Evolutionary conservation across 1,140 invertebrate genomes (phyloP).

Genomic region (Diabrotica virgifera): DNA sequence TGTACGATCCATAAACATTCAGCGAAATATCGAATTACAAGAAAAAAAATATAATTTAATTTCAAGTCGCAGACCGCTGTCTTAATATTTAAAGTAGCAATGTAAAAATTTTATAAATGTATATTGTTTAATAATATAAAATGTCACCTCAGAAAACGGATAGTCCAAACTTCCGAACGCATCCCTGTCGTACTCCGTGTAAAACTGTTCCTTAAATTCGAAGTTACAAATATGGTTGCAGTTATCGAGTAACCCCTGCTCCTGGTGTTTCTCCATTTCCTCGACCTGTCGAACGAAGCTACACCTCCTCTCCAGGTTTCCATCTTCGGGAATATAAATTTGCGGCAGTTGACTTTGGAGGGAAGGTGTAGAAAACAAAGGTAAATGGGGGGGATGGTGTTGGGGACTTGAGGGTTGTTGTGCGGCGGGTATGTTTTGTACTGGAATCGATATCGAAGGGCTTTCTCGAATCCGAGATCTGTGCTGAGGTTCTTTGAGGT

Average conservation of each 20-base stretch:
- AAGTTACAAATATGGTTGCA: conserved; percentile 48
- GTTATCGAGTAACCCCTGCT: conserved; percentile 40
- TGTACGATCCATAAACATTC: too few relatives aligned
- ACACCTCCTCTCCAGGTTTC: conserved; percentile 43
- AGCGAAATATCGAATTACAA: too few relatives aligned
- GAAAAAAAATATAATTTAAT: too few relatives aligned
- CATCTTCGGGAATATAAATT: conserved; percentile 41
- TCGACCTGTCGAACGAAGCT: conserved; percentile 47
- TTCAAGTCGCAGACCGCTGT: too few relatives aligned
- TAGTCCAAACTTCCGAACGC: conserved; percentile 47
- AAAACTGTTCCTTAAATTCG: conserved; percentile 46
- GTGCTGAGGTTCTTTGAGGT: conserved; percentile 42
- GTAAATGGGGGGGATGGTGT: conserved; percentile 24
- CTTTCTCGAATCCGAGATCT: conserved; percentile 43
- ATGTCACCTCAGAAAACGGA: conserved; percentile 47
- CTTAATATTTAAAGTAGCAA: too few relatives aligned
- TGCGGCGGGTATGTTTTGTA: conserved; percentile 42
- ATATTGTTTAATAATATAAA: too few relatives aligned
- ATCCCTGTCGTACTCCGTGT: conserved; percentile 39
- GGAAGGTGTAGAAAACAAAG: conserved; percentile 25
- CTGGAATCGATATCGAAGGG: conserved; percentile 46
- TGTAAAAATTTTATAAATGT: too few relatives aligned
- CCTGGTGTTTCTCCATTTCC: conserved; percentile 42
- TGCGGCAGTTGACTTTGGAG: conserved; percentile 43
- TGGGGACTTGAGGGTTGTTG: conserved; percentile 29